These are phyloP conservation scores for Calonectris borealis DNA, from an alignment of 2,113 vertebrate genomes.

Conservation along the genomic window DNA sequence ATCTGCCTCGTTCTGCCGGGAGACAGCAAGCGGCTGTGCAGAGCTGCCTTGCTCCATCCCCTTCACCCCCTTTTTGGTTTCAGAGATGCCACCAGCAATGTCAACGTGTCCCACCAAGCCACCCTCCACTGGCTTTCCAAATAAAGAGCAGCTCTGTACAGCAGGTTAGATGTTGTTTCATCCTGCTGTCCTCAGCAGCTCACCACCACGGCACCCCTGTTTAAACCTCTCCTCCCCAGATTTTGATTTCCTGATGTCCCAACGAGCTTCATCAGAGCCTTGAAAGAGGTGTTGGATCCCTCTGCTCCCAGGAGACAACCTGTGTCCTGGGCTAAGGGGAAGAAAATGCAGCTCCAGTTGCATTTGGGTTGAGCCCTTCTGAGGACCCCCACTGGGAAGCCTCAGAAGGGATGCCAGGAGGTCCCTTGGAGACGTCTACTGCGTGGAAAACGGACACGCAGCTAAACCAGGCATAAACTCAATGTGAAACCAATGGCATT, in stretches of 20 bases:
- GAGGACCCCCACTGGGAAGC: not conserved
- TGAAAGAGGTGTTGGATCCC: not conserved
- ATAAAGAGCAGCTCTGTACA: not conserved
- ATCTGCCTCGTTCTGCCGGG: constrained; percentile 79
- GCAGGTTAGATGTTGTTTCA: not conserved
- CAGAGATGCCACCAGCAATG: not conserved
- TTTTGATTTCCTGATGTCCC: not conserved
- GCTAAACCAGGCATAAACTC: not conserved
- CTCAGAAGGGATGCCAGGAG: not conserved
- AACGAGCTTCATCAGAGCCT: not conserved
- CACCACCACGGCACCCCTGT: not conserved
- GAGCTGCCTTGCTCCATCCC: not conserved
- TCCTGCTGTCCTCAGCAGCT: not conserved
- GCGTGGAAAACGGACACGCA: fast-evolving
- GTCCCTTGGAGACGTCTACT: not conserved
- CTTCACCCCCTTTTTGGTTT: not conserved
- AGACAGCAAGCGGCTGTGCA: not conserved
- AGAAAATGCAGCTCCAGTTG: not conserved
- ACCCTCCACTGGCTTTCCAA: not conserved
- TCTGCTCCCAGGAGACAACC: not conserved
- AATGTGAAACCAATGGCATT: fast-evolving
- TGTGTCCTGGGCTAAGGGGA: not conserved
- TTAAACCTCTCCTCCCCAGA: not conserved
- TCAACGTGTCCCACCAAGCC: not conserved
- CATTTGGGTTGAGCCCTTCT: not conserved